These are phyloP conservation scores for Manis javanica DNA, from an alignment of 2,797 vertebrate genomes.

Conservation along the genomic window DNA sequence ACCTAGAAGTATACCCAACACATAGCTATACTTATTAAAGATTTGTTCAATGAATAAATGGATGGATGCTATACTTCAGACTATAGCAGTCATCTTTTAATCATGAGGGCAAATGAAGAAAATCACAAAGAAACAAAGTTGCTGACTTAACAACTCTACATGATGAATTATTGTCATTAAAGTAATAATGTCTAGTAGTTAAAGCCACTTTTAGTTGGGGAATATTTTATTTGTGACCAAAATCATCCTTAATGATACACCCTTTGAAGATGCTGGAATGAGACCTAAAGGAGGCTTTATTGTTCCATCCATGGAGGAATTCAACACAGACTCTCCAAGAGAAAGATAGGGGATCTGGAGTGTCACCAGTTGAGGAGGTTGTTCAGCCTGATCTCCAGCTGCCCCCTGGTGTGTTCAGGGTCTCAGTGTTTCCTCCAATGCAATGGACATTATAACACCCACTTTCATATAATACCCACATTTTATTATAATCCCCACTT, in stretches of 20 bases:
- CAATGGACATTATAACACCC: neutral
- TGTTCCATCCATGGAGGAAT: neutral
- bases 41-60: neutral
- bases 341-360: neutral
- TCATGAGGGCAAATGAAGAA: neutral
- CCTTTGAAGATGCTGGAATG: neutral
- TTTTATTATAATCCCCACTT: neutral
- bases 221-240: neutral
- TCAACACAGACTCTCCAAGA: neutral
- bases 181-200: neutral
- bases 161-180: neutral
- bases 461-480: no score
- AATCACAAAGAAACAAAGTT: neutral
- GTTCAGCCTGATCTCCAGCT: accelerated
- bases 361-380: neutral
- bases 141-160: neutral
- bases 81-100: neutral
- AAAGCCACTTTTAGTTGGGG: neutral
- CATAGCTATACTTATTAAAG: neutral
- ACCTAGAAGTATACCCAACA: neutral
- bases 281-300: neutral
- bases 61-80: no score
- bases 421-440: neutral
- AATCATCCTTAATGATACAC: neutral
- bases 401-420: neutral